Evolutionary conservation across 2,888 invertebrate genomes (phyloP), one percentile per base, ranked within the genome.

Genomic region (Antheraea yamamai): DNA sequence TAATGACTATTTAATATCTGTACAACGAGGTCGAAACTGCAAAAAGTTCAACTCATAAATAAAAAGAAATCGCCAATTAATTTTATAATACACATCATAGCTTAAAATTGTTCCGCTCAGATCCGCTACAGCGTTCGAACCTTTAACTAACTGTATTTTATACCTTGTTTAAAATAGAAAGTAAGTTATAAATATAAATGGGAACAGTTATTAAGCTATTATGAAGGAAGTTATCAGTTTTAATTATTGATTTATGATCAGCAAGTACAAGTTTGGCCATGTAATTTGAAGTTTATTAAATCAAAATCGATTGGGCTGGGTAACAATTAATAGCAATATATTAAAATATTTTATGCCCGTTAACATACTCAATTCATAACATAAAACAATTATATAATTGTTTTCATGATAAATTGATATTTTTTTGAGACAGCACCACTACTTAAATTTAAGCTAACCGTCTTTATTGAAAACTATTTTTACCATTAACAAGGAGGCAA

Each of bases 321-420:
- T 39, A 70, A 39, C 39, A 70, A 70, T 70, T 70, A 70, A 75
- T 73, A 58, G 55, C 75, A 75, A 77, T 77, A 78, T 72, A 75
- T 74, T 72, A 35, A 35, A 70, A 18, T 35, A 70, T 26, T 23
- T 16, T 39, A 70, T 8, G 35, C 30, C 30, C 16, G 16, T 66
- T 30, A 30, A 66, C 3, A 39, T 6, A 39, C 4, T 39, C 6
- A 47, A 12, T 47, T 47, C 47, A 47, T 20, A 55, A 55, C 16
- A 55, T 12, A 47, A 47, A 47, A 12, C 47, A 47, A 47, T 47
- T 12, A 47, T 47, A 2, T 47, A 47, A 47, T 20, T 55, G 55
- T 55, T 55, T 20, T 55, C 20, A 16, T 55, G 55, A 55, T 47
- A 12, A 47, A 47, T 47, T 12, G 12, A 47, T 47, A 12, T 12